Conservation (phyloP, 2,113 vertebrate genomes). For the Trogon surrucura region DNA sequence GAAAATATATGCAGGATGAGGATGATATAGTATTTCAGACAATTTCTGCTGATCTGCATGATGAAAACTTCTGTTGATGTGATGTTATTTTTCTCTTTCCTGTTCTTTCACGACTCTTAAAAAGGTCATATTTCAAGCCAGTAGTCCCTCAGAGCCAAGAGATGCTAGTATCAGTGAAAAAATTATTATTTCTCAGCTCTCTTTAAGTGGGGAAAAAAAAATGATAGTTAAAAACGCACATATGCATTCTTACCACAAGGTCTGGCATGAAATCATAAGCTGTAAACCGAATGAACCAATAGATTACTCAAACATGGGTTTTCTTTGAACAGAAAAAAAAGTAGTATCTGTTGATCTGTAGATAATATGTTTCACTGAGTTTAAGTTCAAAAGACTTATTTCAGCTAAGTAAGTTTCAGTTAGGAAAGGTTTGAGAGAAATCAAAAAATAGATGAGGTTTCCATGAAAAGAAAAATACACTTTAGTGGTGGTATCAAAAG, state of each 20-base stretch:
- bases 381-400: neutral
- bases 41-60: neutral
- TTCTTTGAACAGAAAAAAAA: neutral
- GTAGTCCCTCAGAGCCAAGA: neutral
- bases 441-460: neutral
- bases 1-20: neutral
- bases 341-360: neutral
- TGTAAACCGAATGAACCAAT: neutral
- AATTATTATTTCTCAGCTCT: neutral
- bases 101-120: neutral
- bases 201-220: neutral
- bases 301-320: neutral
- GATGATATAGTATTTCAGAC: neutral
- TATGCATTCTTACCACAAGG: neutral
- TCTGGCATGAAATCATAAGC: neutral
- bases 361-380: neutral
- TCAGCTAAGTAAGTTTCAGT: neutral
- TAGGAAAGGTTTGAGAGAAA: neutral
- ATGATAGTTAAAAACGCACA: neutral
- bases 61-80: neutral
- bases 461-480: neutral
- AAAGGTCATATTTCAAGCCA: neutral
- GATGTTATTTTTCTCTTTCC: neutral
- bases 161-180: neutral
- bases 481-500: neutral